Conservation (phyloP, 2,797 vertebrate genomes). For the Momotus momota region DNA sequence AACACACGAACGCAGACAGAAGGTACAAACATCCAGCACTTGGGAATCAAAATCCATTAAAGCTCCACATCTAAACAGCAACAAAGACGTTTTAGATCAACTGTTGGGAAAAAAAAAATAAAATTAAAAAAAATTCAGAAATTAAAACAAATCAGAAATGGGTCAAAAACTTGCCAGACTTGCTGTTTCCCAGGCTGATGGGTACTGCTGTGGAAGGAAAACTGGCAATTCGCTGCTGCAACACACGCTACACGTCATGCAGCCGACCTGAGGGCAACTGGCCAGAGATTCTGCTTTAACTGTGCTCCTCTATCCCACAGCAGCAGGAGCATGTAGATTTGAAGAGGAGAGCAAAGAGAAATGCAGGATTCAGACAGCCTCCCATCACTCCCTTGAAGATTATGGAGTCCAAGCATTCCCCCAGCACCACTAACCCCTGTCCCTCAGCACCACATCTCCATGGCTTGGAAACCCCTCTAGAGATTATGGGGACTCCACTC, state of each 20-base stretch:
- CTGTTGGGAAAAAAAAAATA: neutral
- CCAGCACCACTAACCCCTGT: no score
- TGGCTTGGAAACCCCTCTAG: no score
- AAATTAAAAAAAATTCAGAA: neutral
- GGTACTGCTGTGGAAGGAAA: neutral
- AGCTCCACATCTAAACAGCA: neutral
- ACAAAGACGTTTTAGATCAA: neutral
- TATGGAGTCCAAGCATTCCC: no score
- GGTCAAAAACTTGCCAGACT: neutral
- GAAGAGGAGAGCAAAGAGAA: neutral
- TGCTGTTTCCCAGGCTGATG: neutral
- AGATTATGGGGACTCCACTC: no score
- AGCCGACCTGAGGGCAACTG: neutral
- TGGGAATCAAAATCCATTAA: neutral
- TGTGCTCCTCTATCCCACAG: neutral
- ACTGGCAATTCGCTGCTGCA: neutral
- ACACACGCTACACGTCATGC: neutral
- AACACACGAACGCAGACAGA: neutral
- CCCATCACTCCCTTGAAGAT: neutral
- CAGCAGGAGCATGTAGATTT: neutral
- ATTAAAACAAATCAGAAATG: neutral
- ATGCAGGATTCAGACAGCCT: neutral
- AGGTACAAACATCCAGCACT: neutral
- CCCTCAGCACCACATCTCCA: no score
- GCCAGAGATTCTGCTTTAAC: neutral